Percentiles rank a stretch among this genome's conserved stretches.
phyloP scores from a whole-genome alignment of 1,140 invertebrate genomes.

The Hyles vespertilio region DNA sequence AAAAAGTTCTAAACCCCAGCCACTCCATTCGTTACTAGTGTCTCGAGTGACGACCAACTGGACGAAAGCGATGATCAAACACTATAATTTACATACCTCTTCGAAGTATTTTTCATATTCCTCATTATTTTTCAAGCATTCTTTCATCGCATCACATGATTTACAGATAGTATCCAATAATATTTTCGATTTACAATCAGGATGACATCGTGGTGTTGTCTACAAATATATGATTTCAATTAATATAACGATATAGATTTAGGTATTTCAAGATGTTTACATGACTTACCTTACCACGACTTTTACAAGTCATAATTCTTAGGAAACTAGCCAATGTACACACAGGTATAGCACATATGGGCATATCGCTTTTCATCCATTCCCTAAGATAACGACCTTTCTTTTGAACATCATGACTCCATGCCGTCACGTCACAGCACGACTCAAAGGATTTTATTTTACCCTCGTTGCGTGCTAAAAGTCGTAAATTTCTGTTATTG shows the following conservation, averaged over 20 bases:
- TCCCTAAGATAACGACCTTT: conserved; percentile 51
- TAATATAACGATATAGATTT: background rate
- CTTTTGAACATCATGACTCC: conserved; percentile 54
- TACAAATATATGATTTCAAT: conserved; percentile 17
- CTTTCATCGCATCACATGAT: conserved; percentile 54
- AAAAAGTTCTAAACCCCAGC: too few species aligned
- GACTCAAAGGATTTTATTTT: conserved; percentile 61
- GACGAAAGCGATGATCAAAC: background rate
- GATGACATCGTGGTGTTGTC: conserved; percentile 47
- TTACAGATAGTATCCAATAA: conserved; percentile 52
- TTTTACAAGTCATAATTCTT: conserved; percentile 46
- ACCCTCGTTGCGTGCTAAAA: conserved; percentile 54
- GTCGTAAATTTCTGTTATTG: conserved; percentile 18
- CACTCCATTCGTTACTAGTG: too few species aligned
- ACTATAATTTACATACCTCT: conserved; percentile 38
- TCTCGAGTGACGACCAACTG: too few species aligned
- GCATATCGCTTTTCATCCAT: conserved; percentile 64
- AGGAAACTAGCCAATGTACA: conserved; percentile 36
- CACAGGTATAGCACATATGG: conserved; percentile 46
- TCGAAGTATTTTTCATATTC: conserved; percentile 52
- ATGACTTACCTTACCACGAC: conserved; percentile 33
- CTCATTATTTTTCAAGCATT: conserved; percentile 47
- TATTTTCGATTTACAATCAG: conserved; percentile 57
- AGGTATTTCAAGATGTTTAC: background rate
- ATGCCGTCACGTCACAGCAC: conserved; percentile 56